A percentile compares a stretch with the other conserved stretches of the same genome.
These are phyloP conservation scores for Apodemus sylvaticus DNA, from an alignment of 2,113 vertebrate genomes.

Conservation along the genomic window DNA sequence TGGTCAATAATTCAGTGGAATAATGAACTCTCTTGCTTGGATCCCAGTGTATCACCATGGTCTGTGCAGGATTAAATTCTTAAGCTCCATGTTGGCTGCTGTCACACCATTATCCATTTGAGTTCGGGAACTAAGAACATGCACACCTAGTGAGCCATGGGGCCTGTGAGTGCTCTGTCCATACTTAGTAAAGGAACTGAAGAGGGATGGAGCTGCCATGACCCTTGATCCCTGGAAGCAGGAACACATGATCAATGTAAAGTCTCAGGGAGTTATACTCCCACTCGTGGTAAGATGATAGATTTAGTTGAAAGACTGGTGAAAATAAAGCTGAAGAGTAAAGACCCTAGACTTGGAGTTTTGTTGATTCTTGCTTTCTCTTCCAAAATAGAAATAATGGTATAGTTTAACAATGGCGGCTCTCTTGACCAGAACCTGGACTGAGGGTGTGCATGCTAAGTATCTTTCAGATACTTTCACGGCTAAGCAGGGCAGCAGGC, in stretches of 20 bases:
- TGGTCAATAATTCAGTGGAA: accelerated
- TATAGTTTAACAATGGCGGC: not conserved
- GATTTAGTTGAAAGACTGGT: not conserved
- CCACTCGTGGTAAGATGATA: not conserved
- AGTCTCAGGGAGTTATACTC: not conserved
- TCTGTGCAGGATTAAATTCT: accelerated
- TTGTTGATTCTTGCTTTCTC: not conserved
- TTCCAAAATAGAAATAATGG: not conserved
- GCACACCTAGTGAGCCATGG: too few relatives aligned
- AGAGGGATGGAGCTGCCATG: not conserved
- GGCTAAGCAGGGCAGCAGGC: not conserved
- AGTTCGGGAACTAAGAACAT: not conserved
- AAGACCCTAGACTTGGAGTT: not conserved
- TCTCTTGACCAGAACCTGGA: not conserved
- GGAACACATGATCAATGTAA: not conserved
- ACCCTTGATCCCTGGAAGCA: not conserved
- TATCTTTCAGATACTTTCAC: not conserved
- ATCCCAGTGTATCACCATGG: not conserved
- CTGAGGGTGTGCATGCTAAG: not conserved
- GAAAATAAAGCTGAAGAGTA: not conserved
- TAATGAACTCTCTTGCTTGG: not conserved
- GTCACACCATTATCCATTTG: not conserved
- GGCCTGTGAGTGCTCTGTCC: not conserved
- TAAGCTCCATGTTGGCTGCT: not conserved
- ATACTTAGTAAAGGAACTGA: not conserved